These are phyloP conservation scores for Antheraea yamamai DNA, from an alignment of 2,888 invertebrate genomes.

Conservation along the genomic window DNA sequence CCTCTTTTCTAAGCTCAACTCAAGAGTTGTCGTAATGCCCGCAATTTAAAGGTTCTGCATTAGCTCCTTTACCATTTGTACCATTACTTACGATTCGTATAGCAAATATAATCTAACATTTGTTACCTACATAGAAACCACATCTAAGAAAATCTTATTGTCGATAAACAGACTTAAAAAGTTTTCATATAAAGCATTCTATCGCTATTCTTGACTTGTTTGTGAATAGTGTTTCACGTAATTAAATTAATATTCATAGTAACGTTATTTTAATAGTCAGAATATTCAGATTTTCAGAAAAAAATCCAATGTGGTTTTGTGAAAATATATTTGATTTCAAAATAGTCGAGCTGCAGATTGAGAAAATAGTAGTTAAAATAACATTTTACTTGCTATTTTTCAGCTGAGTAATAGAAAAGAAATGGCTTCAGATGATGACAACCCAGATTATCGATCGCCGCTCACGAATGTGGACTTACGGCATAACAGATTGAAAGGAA, in stretches of 20 bases:
- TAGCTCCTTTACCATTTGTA: background rate
- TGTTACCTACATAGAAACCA: background rate
- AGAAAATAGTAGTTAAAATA: background rate
- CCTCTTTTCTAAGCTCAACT: too few species aligned
- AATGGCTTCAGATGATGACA: constrained; percentile 69
- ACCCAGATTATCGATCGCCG: constrained; percentile 73
- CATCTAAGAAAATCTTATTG: background rate
- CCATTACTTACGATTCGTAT: background rate
- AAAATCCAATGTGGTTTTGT: background rate
- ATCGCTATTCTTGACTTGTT: background rate
- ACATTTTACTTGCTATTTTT: constrained; percentile 32
- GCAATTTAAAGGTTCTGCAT: background rate
- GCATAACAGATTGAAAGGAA: constrained; percentile 90
- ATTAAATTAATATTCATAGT: too few species aligned
- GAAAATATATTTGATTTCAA: background rate
- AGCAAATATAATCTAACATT: background rate
- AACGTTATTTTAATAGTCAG: too few species aligned
- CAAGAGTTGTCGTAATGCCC: background rate
- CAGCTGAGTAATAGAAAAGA: constrained; percentile 48
- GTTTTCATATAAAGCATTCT: background rate
- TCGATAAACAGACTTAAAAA: background rate
- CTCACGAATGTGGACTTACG: constrained; percentile 89
- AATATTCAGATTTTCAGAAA: too few species aligned
- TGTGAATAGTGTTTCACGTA: too few species aligned
- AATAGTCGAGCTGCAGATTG: background rate